These are phyloP conservation scores for Dione vanillae DNA, from an alignment of 2,888 invertebrate species.

Conservation along the genomic window DNA sequence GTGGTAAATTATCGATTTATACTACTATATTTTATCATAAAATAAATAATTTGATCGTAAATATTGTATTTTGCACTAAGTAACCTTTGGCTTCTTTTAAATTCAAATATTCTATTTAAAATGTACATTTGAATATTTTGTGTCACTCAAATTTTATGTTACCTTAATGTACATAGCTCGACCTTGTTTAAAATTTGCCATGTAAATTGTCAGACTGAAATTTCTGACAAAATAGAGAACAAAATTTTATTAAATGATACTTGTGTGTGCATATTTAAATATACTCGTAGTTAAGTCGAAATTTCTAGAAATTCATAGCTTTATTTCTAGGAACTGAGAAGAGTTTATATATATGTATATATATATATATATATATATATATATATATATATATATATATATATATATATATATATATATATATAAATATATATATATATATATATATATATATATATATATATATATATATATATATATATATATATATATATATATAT, in stretches of 20 bases:
- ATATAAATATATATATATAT: no score
- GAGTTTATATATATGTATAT: no score
- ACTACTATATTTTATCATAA: no score
- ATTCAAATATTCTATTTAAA: constrained; percentile 27
- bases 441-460: no score
- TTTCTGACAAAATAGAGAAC: constrained; percentile 23
- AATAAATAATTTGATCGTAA: neutral
- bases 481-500: no score
- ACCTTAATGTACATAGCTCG: constrained; percentile 27
- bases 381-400: no score
- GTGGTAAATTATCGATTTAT: neutral
- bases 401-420: no score
- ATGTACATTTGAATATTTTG: constrained; percentile 22
- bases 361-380: no score
- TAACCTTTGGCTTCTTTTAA: constrained; percentile 2
- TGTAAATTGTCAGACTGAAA: constrained; percentile 32
- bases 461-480: no score
- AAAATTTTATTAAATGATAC: constrained; percentile 23
- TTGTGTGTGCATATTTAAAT: constrained; percentile 22
- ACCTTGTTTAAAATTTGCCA: constrained; percentile 37
- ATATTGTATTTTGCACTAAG: neutral
- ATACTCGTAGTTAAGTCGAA: neutral
- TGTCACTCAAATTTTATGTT: constrained; percentile 32
- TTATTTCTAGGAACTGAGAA: neutral
- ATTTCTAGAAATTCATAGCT: neutral